phyloP scores from a whole-genome alignment of 1,140 invertebrate genomes.

The Bathynomus jamesi region DNA sequence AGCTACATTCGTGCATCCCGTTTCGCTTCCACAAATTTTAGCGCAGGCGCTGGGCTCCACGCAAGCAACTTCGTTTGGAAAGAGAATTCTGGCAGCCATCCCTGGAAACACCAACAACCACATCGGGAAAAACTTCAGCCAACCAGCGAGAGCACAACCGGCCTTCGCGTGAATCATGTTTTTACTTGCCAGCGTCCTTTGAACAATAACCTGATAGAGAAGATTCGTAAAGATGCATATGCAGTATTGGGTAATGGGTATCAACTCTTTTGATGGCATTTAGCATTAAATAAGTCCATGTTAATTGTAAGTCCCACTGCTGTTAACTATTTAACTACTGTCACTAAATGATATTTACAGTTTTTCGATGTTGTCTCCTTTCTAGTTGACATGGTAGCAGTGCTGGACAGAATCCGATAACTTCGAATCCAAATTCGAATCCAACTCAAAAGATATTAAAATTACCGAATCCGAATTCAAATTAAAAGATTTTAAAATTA shows the following conservation, averaged over 20 bases:
- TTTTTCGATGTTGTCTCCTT: too few relatives aligned
- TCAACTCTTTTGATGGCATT: too few relatives aligned
- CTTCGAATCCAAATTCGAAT: too few relatives aligned
- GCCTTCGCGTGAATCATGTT: slow-evolving; percentile 51
- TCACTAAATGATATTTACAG: too few relatives aligned
- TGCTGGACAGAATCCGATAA: too few relatives aligned
- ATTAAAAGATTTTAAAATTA: too few relatives aligned
- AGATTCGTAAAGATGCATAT: background rate
- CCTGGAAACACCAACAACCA: slow-evolving; percentile 52
- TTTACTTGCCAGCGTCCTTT: slow-evolving; percentile 50
- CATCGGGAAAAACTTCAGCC: slow-evolving; percentile 51
- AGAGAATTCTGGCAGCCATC: slow-evolving; percentile 51
- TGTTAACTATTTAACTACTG: too few relatives aligned
- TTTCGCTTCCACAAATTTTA: slow-evolving; percentile 41
- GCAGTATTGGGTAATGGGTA: background rate
- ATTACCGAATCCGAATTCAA: too few relatives aligned
- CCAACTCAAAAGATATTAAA: too few relatives aligned
- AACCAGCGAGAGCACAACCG: slow-evolving; percentile 50
- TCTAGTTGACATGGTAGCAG: too few relatives aligned
- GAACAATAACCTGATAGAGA: slow-evolving; percentile 47
- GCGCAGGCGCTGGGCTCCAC: slow-evolving; percentile 45
- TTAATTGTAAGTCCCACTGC: too few relatives aligned
- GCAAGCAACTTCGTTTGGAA: slow-evolving; percentile 46
- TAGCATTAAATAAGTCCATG: too few relatives aligned
- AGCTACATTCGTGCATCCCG: slow-evolving; percentile 51